phyloP scores from a whole-genome alignment of 1,140 invertebrate species.

The Tigriopus japonicus region DNA sequence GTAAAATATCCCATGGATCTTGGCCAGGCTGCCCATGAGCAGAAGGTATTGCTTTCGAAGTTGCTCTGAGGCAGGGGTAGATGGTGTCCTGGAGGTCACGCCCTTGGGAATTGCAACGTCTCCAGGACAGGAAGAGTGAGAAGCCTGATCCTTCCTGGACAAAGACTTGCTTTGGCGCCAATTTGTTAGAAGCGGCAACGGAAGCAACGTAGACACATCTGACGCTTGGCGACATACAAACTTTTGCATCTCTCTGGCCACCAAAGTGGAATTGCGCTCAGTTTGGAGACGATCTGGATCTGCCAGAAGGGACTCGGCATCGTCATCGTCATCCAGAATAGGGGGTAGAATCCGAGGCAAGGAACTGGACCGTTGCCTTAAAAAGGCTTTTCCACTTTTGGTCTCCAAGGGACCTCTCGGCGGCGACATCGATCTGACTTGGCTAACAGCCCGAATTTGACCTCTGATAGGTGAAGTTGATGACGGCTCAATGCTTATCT shows the following conservation, averaged over 20 bases:
- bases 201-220: not conserved
- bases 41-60: no score
- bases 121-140: no score
- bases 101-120: no score
- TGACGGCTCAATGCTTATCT: not conserved
- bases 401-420: not conserved
- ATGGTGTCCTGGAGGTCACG: no score
- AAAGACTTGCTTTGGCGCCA: not conserved
- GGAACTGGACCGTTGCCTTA: constrained; percentile 1
- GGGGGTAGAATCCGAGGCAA: constrained; percentile 4
- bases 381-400: not conserved
- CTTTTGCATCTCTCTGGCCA: constrained; percentile 10
- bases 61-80: no score
- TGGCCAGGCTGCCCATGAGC: not conserved
- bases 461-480: no score
- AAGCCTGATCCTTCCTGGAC: no score
- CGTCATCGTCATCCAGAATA: not conserved
- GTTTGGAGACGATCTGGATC: not conserved
- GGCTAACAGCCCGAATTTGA: no score
- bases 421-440: not conserved
- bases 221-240: not conserved
- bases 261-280: not conserved
- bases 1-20: not conserved
- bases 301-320: not conserved
- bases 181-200: constrained; percentile 1